Percentiles rank a stretch among this genome's conserved stretches.
These are phyloP conservation scores for Trypoxylus dichotomus DNA, from an alignment of 1,140 invertebrate genomes.

Conservation along the genomic window DNA sequence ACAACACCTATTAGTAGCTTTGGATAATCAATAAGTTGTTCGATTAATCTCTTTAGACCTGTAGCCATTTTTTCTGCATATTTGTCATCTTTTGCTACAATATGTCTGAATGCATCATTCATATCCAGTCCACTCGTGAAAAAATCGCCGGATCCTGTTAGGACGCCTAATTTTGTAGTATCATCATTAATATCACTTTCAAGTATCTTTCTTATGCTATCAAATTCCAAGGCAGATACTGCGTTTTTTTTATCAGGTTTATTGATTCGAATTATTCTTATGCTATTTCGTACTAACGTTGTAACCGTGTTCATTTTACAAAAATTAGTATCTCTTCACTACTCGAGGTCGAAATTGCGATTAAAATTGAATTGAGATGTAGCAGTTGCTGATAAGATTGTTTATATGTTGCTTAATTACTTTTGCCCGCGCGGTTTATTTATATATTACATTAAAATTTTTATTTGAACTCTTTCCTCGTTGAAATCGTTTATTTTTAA, in stretches of 20 bases:
- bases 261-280: constrained; percentile 71
- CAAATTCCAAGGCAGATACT: constrained; percentile 71
- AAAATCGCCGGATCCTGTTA: constrained; percentile 79
- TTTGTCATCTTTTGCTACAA: constrained; percentile 31
- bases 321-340: neutral
- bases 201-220: constrained; percentile 64
- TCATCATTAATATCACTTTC: constrained; percentile 68
- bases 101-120: constrained; percentile 35
- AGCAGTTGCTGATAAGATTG: neutral
- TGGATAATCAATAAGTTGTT: constrained; percentile 81
- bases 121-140: constrained; percentile 90
- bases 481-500: no score
- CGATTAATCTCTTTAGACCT: constrained; percentile 63
- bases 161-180: constrained; percentile 63
- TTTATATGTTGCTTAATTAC: neutral
- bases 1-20: constrained; percentile 87
- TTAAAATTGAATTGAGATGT: neutral
- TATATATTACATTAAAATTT: no score
- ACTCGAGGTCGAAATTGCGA: neutral
- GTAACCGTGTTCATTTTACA: constrained; percentile 36
- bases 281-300: constrained; percentile 51
- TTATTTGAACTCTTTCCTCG: no score
- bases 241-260: constrained; percentile 80
- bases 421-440: no score
- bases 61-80: constrained; percentile 28